Conservation (phyloP, 2,797 vertebrate genomes). For the Falco biarmicus region DNA sequence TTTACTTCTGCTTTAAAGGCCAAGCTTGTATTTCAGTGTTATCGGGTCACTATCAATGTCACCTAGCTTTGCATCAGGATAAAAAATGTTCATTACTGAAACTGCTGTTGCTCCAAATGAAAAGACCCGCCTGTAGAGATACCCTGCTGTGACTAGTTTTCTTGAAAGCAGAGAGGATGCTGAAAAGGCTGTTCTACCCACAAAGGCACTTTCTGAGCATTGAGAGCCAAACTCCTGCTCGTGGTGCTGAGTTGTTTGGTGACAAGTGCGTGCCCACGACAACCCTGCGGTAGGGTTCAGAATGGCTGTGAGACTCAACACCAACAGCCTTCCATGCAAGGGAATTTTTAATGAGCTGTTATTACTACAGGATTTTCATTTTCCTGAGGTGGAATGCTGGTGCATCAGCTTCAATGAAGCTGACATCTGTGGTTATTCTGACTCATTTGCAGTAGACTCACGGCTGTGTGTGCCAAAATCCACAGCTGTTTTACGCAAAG, state of each 20-base stretch:
- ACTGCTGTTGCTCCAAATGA: slow-evolving; percentile 27
- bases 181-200: slow-evolving; percentile 13
- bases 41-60: neutral
- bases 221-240: neutral
- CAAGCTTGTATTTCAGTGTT: neutral
- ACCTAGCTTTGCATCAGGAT: neutral
- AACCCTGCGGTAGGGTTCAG: neutral
- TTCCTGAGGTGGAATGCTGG: slow-evolving; percentile 4
- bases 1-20: neutral
- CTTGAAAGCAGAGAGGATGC: neutral
- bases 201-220: neutral
- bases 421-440: neutral
- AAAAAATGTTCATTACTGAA: slow-evolving; percentile 33
- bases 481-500: neutral
- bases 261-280: neutral
- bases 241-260: neutral
- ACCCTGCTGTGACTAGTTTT: neutral
- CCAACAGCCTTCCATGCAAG: neutral
- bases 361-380: neutral
- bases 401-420: neutral
- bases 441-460: neutral
- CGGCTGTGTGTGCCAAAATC: slow-evolving; percentile 13
- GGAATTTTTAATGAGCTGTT: neutral
- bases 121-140: neutral
- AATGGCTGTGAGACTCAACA: neutral